phyloP scores from a whole-genome alignment of 2,888 invertebrate species.

The Hedya salicella region DNA sequence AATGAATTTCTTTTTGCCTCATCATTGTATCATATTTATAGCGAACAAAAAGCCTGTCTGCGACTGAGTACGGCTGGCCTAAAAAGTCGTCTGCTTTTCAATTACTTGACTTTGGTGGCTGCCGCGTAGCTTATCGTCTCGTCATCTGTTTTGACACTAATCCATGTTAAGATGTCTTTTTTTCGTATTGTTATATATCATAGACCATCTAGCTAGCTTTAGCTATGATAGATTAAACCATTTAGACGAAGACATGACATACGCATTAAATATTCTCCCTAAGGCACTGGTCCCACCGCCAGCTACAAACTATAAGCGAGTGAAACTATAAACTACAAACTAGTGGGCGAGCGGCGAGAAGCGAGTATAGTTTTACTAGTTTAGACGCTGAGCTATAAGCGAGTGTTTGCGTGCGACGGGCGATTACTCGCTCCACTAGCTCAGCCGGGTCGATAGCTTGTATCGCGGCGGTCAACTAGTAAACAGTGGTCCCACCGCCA shows the following conservation, averaged over 20 bases:
- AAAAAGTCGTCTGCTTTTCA: conserved; percentile 48
- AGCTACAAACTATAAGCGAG: too few relatives aligned
- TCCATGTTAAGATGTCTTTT: conserved; percentile 30
- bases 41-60: conserved; percentile 51
- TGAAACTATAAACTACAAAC: too few relatives aligned
- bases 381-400: too few relatives aligned
- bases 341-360: too few relatives aligned
- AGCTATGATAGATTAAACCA: conserved; percentile 2
- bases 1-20: conserved; percentile 56
- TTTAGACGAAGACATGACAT: conserved; percentile 31
- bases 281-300: too few relatives aligned
- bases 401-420: too few relatives aligned
- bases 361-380: too few relatives aligned
- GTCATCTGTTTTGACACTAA: conserved; percentile 40
- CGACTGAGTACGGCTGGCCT: conserved; percentile 58
- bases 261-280: conserved; percentile 22
- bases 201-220: conserved; percentile 22
- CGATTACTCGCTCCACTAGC: too few relatives aligned
- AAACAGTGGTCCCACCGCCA: too few relatives aligned
- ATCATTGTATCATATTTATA: conserved; percentile 59
- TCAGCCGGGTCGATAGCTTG: too few relatives aligned
- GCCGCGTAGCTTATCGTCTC: conserved; percentile 43
- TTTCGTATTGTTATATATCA: conserved; percentile 24
- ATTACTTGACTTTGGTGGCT: conserved; percentile 44
- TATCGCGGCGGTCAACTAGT: too few relatives aligned